Evolutionary conservation across 2,888 invertebrate species (phyloP), one percentile per base, ranked within the genome.

Genomic region (Apodemia mormo): DNA sequence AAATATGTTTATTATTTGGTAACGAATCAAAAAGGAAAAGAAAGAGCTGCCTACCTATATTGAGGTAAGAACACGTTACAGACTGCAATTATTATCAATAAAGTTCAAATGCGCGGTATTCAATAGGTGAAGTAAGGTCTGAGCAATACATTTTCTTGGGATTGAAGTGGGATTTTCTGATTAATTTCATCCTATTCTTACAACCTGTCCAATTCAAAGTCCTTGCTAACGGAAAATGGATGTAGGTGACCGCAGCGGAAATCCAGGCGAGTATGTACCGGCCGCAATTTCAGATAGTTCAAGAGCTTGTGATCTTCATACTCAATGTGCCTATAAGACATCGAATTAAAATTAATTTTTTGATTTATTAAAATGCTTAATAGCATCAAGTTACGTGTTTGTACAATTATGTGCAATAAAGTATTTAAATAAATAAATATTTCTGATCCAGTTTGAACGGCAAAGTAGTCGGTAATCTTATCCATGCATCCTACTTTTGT

Each of bases 231-330:
- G 81, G 81, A 81, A 82, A 85, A 82, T 78, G 82, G 80, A 81
- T 82, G 81, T 84, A 88, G 88, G 86, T 87, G 89, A 88, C 89
- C 88, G 81, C 84, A 83, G 83, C 85, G 87, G 84, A 89, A 85
- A 86, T 86, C 86, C 86, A 85, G 82, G 80, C 83, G 77, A 79
- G 81, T 77, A 76, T 73, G 71, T 64, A 64, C 33, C 71, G 72
- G 65, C 73, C 74, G 77, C 75, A 75, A 76, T 78, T 78, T 79
- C 78, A 78, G 12, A 61, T 61, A 61, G 33, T 33, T 6, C 33
- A 30, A 61, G 61, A 61, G 61, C 14, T 61, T 29, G n/a, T 7
- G n/a, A 52, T 52, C n/a, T n/a, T 12, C 14, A 6, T n/a, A n/a
- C 6, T 52, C 4, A 14, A 45, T 4, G 7, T 45, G 12, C 45